Evolutionary conservation across 2,888 invertebrate genomes (phyloP), one percentile per base, ranked within the genome.

Genomic region (Melitaea athalia): DNA sequence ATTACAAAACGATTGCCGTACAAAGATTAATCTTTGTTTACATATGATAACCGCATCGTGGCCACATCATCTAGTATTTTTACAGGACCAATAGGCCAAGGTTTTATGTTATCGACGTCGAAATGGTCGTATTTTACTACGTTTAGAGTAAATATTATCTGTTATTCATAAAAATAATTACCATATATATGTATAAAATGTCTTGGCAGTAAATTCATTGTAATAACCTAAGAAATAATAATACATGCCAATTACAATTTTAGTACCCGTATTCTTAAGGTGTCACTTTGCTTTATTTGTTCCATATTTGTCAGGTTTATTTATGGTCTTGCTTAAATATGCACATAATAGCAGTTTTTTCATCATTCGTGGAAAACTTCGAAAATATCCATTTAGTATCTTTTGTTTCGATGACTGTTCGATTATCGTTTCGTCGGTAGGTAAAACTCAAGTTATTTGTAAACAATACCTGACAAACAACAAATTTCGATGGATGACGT

Each of bases 11-110:
- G 61, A 64, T 66, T 59, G 50, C 69, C 68, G 52, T 55, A 53
- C 43, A 49, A 53, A 63, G 65, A 72, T 68, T 57, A 63, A 62
- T 64, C 38, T 68, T 70, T 72, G 64, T 72, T 73, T 73, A 73
- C 63, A 61, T 68, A 69, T 64, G 70, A 72, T 73, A 55, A 69
- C 60, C 62, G 50, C 45, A 65, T 38, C 55, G 42, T 15, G 57
- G n/a, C 38, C 57, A n/a, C 38, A 31, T 38, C 59, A 42, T 55
- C 64, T 50, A 52, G 64, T 67, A 67, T 65, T 53, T 66, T 62
- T 69, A 65, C 63, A 68, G 61, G 52, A 59, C 14, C 53, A 68
- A 67, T 67, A 61, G 63, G 68, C 65, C 68, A 73, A 69, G 38
- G 38, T 52, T 59, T 55, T 50, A 57, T 69, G 45, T 43, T 61